Evolutionary conservation across 2,113 vertebrate species (phyloP).

Genomic region (Progne subis): DNA sequence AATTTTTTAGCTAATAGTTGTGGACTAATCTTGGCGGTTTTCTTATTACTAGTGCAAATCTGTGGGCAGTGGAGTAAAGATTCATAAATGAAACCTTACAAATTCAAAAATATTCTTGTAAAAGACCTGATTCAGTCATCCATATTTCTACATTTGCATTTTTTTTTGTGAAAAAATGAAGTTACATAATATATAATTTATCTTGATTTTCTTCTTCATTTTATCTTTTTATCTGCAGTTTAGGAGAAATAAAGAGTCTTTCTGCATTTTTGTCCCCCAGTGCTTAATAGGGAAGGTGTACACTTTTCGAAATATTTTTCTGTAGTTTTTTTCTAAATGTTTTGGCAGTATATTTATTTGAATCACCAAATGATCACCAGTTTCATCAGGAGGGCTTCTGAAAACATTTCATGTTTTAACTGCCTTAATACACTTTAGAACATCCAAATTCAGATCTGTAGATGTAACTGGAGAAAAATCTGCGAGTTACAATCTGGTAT

Average conservation of each 20-base stretch:
- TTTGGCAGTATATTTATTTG: not conserved
- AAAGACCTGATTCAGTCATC: not conserved
- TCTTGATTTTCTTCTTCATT: not conserved
- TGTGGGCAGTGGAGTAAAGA: not conserved
- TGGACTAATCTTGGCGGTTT: not conserved
- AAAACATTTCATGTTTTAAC: not conserved
- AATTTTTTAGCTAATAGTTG: not conserved
- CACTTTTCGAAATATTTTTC: not conserved
- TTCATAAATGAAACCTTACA: not conserved
- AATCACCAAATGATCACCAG: not conserved
- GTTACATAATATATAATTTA: not conserved
- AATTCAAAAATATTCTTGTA: not conserved
- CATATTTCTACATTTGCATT: not conserved
- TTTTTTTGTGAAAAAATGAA: too few relatives aligned
- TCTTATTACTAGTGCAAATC: not conserved
- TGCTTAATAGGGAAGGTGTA: not conserved
- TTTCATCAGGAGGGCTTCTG: not conserved
- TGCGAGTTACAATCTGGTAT: rapidly evolving
- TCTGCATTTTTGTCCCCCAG: not conserved
- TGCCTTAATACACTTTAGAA: not conserved
- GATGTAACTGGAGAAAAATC: not conserved
- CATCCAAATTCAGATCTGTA: not conserved
- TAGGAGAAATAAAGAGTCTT: not conserved
- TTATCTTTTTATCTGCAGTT: not conserved
- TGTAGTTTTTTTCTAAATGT: not conserved